phyloP scores from a whole-genome alignment of 2,113 vertebrate species.

The Ahaetulla prasina region DNA sequence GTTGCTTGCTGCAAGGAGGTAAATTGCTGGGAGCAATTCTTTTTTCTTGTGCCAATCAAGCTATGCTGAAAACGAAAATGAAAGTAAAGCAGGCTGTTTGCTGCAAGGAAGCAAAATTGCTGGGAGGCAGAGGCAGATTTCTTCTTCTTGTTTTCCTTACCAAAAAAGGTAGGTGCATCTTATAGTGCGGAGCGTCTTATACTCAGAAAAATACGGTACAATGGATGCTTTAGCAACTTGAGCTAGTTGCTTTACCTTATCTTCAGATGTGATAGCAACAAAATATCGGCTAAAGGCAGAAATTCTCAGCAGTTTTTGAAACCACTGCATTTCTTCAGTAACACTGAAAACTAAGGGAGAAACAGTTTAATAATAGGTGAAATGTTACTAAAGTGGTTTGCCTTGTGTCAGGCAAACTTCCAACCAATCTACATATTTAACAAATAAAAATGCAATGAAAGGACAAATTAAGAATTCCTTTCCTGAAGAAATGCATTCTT shows the following conservation, averaged over 20 bases:
- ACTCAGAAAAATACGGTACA: too few species aligned
- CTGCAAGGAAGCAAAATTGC: too few species aligned
- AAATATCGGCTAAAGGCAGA: not conserved
- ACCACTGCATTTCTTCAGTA: not conserved
- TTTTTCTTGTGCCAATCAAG: too few species aligned
- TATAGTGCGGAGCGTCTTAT: too few species aligned
- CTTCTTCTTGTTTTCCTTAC: too few species aligned
- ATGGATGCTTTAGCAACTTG: not conserved
- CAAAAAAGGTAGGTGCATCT: too few species aligned
- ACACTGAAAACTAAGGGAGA: not conserved
- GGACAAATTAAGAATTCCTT: not conserved
- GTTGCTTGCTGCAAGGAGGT: too few species aligned
- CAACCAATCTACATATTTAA: not conserved
- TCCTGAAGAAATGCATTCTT: not conserved
- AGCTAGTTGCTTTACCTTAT: not conserved
- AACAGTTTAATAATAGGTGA: not conserved
- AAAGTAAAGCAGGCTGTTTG: too few species aligned
- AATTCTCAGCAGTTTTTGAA: not conserved
- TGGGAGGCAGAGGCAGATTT: too few species aligned
- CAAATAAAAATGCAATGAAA: not conserved
- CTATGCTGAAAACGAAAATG: too few species aligned
- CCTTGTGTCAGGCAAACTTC: not conserved
- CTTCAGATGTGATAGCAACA: not conserved
- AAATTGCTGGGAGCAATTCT: too few species aligned
- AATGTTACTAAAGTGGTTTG: not conserved